Conservation (phyloP, 2,113 vertebrate genomes). For the Zosterops pallidus region DNA sequence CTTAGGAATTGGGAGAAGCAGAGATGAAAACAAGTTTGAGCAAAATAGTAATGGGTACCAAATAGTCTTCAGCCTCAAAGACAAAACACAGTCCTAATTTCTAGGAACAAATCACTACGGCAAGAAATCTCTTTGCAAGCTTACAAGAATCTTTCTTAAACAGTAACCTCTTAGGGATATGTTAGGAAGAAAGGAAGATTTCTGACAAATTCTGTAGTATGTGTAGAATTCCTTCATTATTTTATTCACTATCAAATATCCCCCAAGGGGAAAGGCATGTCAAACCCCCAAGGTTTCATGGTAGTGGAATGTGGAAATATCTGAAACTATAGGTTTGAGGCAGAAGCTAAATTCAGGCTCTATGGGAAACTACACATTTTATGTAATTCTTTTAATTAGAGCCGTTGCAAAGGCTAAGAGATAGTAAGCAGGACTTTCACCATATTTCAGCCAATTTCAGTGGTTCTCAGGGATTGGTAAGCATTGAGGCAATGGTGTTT, state of each 20-base stretch:
- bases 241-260: not conserved
- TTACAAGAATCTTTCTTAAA: not conserved
- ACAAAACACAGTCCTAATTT: not conserved
- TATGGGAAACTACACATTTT: not conserved
- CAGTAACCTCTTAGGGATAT: not conserved
- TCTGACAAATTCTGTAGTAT: not conserved
- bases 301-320: not conserved
- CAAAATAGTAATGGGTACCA: not conserved
- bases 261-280: not conserved
- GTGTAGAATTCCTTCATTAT: not conserved
- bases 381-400: not conserved
- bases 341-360: not conserved
- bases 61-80: not conserved
- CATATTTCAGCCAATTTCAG: not conserved
- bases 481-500: not conserved
- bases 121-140: not conserved
- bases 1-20: not conserved
- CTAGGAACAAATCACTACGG: not conserved
- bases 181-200: not conserved
- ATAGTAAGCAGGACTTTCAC: not conserved
- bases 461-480: not conserved
- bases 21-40: not conserved
- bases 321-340: not conserved
- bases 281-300: not conserved
- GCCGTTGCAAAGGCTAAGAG: not conserved